phyloP scores from a whole-genome alignment of 1,140 invertebrate species.

The Dendrolimus punctatus region DNA sequence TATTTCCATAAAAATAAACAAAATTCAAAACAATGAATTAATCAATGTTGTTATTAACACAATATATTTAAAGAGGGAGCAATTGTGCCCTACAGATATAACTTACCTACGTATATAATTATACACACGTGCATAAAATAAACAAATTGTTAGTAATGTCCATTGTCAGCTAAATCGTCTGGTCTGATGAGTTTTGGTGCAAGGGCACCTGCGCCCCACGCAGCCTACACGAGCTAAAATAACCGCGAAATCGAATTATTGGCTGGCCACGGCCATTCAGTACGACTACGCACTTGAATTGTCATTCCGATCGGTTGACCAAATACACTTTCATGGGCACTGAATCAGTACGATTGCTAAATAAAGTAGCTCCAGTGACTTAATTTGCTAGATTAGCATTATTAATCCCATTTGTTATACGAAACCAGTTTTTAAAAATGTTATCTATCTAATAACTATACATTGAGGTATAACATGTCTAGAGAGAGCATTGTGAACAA shows the following conservation, averaged over 20 bases:
- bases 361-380: constrained; percentile 12
- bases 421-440: too few species aligned
- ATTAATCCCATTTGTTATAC: neutral
- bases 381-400: constrained; percentile 3
- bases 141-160: constrained; percentile 3
- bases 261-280: constrained; percentile 43
- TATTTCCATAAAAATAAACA: too few species aligned
- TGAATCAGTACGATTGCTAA: constrained; percentile 31
- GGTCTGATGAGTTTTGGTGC: constrained; percentile 40
- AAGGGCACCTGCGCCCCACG: constrained; percentile 42
- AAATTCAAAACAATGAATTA: too few species aligned
- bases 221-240: constrained; percentile 49
- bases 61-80: neutral
- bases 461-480: too few species aligned
- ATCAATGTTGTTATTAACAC: too few species aligned
- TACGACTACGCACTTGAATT: constrained; percentile 42
- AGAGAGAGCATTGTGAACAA: too few species aligned
- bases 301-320: constrained; percentile 33
- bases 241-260: constrained; percentile 64
- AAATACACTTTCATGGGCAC: constrained; percentile 26
- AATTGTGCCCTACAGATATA: neutral
- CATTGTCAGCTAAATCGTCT: constrained; percentile 27
- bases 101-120: too few species aligned
- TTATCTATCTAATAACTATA: too few species aligned
- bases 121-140: too few species aligned